Base-by-base conservation (phyloP, 2,888 invertebrate species). In the Podotricha telesiphe region DNA sequence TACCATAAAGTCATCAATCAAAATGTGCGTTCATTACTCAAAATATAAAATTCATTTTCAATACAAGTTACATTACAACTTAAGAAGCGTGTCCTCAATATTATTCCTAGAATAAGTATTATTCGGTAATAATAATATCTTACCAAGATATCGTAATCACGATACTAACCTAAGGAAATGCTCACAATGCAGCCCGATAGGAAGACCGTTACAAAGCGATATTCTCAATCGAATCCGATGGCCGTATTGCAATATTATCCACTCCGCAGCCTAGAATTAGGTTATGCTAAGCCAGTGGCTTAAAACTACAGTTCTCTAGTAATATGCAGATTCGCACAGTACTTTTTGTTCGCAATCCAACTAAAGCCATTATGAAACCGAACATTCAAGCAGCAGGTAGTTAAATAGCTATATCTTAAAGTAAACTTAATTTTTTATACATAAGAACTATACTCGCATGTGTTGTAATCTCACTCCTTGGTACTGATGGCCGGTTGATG, bases 211-310 rank as follows among this genome's bases (percentile, higher is more conserved):
- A 89, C 85, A 76, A 82, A 83, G 79, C 82, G 85, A 86, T 87
- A 89, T 89, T 86, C 86, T 83, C 82, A 86, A 34, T 82, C 84
- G 84, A 87, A 88, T 86, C 85, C 85, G 86, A 90, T 89, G 87
- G 85, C 79, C 81, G 87, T 89, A 89, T 87, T 88, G 89, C 86
- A 91, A 91, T 90, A 91, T 88, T 90, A 91, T 89, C 88, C 86
- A 82, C 78, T 22, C 88, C 86, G 79, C 83, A 82, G 79, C 42
- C 59, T 59, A 59, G 65, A 70, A 73, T 72, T 72, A 62, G 69
- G 70, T 71, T 68, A 71, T 65, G 61, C 62, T 69, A 69, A 64
- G 58, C 28, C 22, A 34, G 55, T 59, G 62, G 47, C 63, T 64
- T 50, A 34, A 55, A 61, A 55, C 61, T 53, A 53, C 67, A 45